Base-by-base conservation (phyloP, 2,888 invertebrate species). In the Hedya salicella region DNA sequence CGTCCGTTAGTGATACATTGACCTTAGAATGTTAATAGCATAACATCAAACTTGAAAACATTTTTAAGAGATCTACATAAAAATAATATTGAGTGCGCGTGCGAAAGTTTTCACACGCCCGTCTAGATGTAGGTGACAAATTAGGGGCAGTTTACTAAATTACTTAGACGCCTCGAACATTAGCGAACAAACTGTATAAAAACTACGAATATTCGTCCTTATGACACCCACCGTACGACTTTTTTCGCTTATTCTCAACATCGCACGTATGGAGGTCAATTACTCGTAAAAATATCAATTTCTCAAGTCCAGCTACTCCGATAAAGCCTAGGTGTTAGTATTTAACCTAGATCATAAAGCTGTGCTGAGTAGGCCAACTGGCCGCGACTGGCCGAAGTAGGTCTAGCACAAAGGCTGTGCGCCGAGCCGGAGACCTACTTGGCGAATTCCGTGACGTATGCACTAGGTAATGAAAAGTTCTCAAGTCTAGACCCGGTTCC, bases 71-170 rank as follows among this genome's bases (percentile, higher is more conserved):
- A 21, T 19, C 32, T 49, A 42, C 30, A 32, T 21, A 62, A 44
- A 44, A 21, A 49, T 42, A 13, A 32, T n/a, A 40, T 44, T 53
- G 2, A 56, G 21, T 19, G n/a, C n/a, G 56, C 32, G 19, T 11
- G 50, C 40, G 40, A 40, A 56, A 64, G 50, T 59, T 46, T 59
- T 65, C 44, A 46, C 59, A 52, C 57, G 32, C 21, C n/a, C 32
- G 11, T 39, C 63, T 14, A 40, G 17, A 59, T 30, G n/a, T 57
- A 36, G 42, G 40, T 48, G 64, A 65, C 44, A 52, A 52, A 64
- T 64, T 64, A 52, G 50, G 44, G 25, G 44, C 52, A 59, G 36
- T 65, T 65, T 36, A 42, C 48, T 57, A 59, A 59, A 65, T 65
- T 57, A 42, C 64, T 52, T 9, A 42, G 52, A 64, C 52, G 16